These are phyloP conservation scores for Rynchops niger DNA, from an alignment of 2,113 vertebrate genomes.

Conservation along the genomic window DNA sequence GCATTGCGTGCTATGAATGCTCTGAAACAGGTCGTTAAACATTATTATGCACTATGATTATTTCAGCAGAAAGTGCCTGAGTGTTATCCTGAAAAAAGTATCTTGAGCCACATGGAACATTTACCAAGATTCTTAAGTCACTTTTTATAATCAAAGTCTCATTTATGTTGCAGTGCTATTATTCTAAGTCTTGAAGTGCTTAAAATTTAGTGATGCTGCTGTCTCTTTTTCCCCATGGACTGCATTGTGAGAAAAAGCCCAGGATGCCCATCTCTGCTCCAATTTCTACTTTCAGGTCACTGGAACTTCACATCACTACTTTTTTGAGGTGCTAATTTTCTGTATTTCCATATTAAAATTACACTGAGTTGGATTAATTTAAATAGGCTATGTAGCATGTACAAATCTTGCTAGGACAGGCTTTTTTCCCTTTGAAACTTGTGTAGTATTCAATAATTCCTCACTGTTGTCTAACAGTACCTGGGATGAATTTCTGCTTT, in stretches of 20 bases:
- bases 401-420: background rate
- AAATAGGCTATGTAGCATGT: background rate
- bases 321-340: background rate
- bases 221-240: background rate
- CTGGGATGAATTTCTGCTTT: background rate
- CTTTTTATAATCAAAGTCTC: background rate
- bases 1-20: background rate
- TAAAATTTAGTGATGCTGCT: background rate
- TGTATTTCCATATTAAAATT: background rate
- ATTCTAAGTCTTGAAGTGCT: background rate
- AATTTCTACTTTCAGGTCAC: background rate
- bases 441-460: background rate
- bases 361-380: background rate
- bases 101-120: background rate
- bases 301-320: background rate
- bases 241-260: background rate
- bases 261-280: background rate
- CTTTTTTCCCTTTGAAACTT: background rate
- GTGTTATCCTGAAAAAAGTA: background rate
- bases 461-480: background rate
- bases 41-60: background rate
- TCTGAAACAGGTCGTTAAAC: background rate
- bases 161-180: background rate
- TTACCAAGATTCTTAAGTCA: background rate
- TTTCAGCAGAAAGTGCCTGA: background rate